Base-by-base conservation (phyloP, 2,888 invertebrate species). In the Drosophila engyochracea region DNA sequence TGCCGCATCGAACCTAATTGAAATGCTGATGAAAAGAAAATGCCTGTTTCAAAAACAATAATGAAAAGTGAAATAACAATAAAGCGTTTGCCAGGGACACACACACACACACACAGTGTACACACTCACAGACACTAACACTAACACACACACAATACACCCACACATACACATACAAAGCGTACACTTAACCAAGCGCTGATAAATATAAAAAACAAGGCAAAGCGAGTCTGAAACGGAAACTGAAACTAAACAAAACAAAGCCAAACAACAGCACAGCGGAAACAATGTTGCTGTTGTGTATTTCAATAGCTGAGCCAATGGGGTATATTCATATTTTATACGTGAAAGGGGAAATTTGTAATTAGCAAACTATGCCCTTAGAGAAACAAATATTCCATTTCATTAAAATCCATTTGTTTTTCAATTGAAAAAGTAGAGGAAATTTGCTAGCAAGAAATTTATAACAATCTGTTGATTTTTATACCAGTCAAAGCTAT, bases 21-120 rank as follows among this genome's bases (percentile, higher is more conserved):
- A 85, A 88, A 87, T 85, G 83, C 83, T 81, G 83, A 85, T 89
- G 88, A 88, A 89, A 89, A 75, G 79, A 81, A 88, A 83, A 85
- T 85, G 79, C 72, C 74, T 88, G 69, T 81, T 88, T 79, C 67
- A 82, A 89, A 83, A 87, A 87, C 86, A 87, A 89, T 89, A 88
- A 90, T 89, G 81, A 80, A 87, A 85, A 88, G 70, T 79, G 88
- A 83, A 85, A 88, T 72, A 78, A 81, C 83, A 82, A 75, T 82
- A 83, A 87, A 86, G 80, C 76, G 85, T 70, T 87, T 85, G 68
- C 59, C 81, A 74, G 49, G 69, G 57, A 73, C 70, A 57, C 66
- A 72, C 61, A 71, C 65, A 57, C 28, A 60, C 39, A 31, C 31
- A 31, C 31, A 30, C 37, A 33, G 12, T 10, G 10, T 12, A 37